phyloP scores from a whole-genome alignment of 2,113 vertebrate genomes.

The Oriolus oriolus region DNA sequence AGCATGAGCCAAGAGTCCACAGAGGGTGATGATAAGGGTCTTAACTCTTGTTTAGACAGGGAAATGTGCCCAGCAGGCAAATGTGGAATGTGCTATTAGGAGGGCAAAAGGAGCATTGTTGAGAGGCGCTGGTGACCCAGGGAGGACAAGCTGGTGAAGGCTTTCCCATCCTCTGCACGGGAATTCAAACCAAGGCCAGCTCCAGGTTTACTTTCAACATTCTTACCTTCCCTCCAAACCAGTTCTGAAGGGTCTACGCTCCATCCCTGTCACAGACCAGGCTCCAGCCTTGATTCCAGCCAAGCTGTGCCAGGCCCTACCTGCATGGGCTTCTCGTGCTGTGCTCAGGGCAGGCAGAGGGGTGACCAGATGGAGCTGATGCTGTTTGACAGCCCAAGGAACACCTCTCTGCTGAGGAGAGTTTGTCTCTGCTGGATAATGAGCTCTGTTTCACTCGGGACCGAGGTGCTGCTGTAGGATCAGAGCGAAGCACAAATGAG shows the following conservation, averaged over 20 bases:
- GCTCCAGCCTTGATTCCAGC: background rate
- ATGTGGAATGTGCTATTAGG: background rate
- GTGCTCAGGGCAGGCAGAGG: background rate
- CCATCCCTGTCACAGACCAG: background rate
- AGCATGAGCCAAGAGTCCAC: background rate
- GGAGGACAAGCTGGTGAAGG: background rate
- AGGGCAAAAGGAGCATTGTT: background rate
- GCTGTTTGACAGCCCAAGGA: background rate
- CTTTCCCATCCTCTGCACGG: background rate
- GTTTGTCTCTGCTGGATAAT: conserved; percentile 38
- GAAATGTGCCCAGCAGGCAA: background rate
- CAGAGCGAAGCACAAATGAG: conserved; percentile 14
- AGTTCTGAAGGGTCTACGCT: background rate
- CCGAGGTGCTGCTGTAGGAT: background rate
- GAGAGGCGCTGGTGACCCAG: background rate
- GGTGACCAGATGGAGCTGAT: background rate
- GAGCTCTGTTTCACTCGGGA: background rate
- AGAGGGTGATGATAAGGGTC: background rate
- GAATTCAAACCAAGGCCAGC: background rate
- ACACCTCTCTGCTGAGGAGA: background rate
- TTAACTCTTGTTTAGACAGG: background rate
- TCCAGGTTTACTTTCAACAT: background rate
- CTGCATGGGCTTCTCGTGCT: background rate
- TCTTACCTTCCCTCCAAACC: background rate
- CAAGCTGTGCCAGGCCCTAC: background rate